Conservation (phyloP, 2,113 vertebrate genomes). For the Mandrillus leucophaeus region DNA sequence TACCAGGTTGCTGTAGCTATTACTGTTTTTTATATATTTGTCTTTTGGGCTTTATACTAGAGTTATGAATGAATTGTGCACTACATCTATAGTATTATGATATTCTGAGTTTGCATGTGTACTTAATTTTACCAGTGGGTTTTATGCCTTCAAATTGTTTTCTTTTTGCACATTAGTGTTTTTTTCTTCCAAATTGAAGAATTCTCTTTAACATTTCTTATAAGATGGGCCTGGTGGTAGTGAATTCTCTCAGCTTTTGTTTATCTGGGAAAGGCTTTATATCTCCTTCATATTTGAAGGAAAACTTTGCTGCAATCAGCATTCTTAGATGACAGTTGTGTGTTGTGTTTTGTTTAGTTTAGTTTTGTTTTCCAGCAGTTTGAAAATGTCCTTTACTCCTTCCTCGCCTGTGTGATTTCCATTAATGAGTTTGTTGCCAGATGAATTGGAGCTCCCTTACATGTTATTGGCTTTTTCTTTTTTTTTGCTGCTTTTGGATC, state of each 20-base stretch:
- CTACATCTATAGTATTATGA: no score
- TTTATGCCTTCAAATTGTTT: not conserved
- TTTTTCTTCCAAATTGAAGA: not conserved
- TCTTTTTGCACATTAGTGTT: not conserved
- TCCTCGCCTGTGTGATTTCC: not conserved
- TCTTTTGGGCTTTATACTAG: not conserved
- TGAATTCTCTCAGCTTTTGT: not conserved
- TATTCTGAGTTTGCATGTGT: no score
- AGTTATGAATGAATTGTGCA: no score
- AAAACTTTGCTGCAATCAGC: not conserved
- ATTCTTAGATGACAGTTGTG: not conserved
- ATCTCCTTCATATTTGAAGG: not conserved
- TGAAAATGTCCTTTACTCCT: not conserved
- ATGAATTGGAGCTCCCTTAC: not conserved
- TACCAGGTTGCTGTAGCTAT: not conserved
- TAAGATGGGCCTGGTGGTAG: not conserved
- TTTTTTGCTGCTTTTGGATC: not conserved
- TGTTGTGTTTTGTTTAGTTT: no score
- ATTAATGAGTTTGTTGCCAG: not conserved
- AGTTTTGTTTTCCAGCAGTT: not conserved
- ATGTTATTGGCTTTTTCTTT: not conserved
- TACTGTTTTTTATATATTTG: not conserved
- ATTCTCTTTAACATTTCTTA: not conserved
- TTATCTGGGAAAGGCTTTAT: not conserved
- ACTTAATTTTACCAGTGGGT: no score